These are phyloP conservation scores for Trichechus manatus DNA, from an alignment of 2,113 vertebrate genomes.

Conservation along the genomic window DNA sequence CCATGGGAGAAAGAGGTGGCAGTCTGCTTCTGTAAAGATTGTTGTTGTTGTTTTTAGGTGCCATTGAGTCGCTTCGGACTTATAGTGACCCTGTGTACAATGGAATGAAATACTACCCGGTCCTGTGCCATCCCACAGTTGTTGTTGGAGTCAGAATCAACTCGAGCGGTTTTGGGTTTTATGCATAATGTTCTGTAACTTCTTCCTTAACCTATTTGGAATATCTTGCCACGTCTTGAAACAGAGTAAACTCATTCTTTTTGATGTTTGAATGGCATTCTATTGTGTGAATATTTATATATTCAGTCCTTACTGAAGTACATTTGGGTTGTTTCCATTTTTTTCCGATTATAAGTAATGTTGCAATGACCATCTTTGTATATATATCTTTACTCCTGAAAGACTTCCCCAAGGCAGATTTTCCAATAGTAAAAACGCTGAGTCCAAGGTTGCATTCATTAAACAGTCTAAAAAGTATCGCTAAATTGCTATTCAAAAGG, in stretches of 20 bases:
- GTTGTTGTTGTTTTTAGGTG: too few relatives aligned
- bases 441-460: neutral
- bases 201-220: conserved; percentile 36
- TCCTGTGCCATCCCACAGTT: too few relatives aligned
- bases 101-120: too few relatives aligned
- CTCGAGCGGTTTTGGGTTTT: neutral
- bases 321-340: neutral
- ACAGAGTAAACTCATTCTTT: neutral
- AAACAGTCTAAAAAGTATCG: neutral
- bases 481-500: neutral
- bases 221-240: conserved; percentile 4
- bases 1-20: too few relatives aligned
- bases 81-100: too few relatives aligned
- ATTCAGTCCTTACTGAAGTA: neutral
- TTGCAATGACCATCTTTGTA: too few relatives aligned
- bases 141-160: too few relatives aligned
- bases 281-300: neutral
- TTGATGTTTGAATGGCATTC: neutral
- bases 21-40: too few relatives aligned
- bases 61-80: too few relatives aligned
- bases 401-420: neutral
- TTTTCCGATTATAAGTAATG: neutral
- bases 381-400: neutral
- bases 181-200: neutral
- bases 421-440: neutral